Evolutionary conservation across 1,140 invertebrate genomes (phyloP).

Genomic region (Diachasma alloeum): DNA sequence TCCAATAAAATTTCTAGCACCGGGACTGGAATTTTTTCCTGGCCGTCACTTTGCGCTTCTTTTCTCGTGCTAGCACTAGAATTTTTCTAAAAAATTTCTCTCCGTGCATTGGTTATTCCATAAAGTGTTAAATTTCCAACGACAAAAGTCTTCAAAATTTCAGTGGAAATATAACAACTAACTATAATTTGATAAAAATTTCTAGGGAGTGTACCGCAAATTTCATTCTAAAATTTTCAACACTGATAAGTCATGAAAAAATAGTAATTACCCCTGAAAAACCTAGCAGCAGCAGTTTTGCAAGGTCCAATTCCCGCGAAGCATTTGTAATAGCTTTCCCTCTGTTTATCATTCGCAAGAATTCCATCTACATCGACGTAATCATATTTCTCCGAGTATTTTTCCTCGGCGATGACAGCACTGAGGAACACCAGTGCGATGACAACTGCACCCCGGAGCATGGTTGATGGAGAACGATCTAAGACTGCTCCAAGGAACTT

Average conservation of each 20-base stretch:
- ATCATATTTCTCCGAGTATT: constrained; percentile 37
- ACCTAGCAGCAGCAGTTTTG: constrained; percentile 33
- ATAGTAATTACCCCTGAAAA: constrained; percentile 34
- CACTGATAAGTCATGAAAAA: background rate
- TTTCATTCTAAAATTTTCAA: too few species aligned
- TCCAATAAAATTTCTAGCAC: too few species aligned
- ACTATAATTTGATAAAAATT: too few species aligned
- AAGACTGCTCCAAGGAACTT: background rate
- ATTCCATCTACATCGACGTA: constrained; percentile 33
- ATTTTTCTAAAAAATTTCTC: too few species aligned
- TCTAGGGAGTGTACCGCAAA: too few species aligned
- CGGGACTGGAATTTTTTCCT: too few species aligned
- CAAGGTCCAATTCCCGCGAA: constrained; percentile 28
- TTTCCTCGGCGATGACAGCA: constrained; percentile 3
- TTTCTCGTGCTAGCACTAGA: too few species aligned
- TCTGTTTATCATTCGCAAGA: constrained; percentile 22
- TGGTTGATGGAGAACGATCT: background rate
- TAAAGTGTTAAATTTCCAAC: too few species aligned
- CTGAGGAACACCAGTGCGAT: background rate
- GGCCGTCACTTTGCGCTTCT: too few species aligned
- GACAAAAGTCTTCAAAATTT: too few species aligned
- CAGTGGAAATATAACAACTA: too few species aligned
- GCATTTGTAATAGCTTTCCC: constrained; percentile 34
- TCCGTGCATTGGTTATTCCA: too few species aligned
- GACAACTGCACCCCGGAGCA: background rate